phyloP scores from a whole-genome alignment of 1,140 invertebrate genomes.

The Drosophila prosaltans region DNA sequence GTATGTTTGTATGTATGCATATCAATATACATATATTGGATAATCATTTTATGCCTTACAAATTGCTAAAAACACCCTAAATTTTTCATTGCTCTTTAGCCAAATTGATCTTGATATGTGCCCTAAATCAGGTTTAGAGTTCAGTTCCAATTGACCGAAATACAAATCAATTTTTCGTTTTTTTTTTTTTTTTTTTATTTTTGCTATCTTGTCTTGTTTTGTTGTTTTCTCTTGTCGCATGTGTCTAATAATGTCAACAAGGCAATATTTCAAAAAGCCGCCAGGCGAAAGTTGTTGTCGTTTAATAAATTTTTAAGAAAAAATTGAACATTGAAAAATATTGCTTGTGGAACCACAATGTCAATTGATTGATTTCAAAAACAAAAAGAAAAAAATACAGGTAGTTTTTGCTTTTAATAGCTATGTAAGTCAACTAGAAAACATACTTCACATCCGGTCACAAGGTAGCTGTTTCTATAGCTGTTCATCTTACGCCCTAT shows the following conservation, averaged over 20 bases:
- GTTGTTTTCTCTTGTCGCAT: conserved; percentile 5
- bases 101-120: conserved; percentile 43
- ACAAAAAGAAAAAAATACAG: not conserved
- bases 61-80: conserved; percentile 39
- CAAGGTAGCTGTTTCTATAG: not conserved
- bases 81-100: conserved; percentile 46
- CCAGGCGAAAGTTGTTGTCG: not conserved
- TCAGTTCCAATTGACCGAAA: conserved; percentile 34
- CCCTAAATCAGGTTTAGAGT: conserved; percentile 10
- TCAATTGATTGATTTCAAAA: not conserved
- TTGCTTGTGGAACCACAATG: too few relatives aligned
- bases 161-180: conserved; percentile 41
- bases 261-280: conserved; percentile 25
- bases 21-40: conserved; percentile 4
- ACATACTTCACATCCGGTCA: not conserved
- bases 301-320: not conserved
- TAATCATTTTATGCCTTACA: conserved; percentile 50
- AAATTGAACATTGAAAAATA: not conserved
- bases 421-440: not conserved
- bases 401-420: conserved; percentile 7
- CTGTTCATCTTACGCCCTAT: not conserved
- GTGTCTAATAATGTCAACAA: conserved; percentile 35
- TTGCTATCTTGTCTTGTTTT: conserved; percentile 1
- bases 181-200: not conserved
- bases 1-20: conserved; percentile 10